Conservation (phyloP, 2,113 vertebrate species). For the Manacus vitellinus region DNA sequence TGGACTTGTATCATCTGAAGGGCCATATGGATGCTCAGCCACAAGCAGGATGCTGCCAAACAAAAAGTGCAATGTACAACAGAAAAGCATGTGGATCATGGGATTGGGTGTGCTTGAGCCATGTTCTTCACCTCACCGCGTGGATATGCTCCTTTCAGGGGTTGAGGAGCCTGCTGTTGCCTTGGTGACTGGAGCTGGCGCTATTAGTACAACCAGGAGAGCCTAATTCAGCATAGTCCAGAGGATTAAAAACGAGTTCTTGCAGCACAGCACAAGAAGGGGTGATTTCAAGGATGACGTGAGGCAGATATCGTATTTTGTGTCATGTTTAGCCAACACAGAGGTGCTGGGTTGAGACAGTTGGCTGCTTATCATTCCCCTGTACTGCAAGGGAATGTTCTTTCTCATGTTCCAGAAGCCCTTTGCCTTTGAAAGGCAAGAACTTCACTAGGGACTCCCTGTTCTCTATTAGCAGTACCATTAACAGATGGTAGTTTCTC, state of each 20-base stretch:
- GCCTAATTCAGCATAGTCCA: not conserved
- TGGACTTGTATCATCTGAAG: not conserved
- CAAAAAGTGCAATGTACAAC: not conserved
- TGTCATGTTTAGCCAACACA: not conserved
- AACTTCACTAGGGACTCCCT: not conserved
- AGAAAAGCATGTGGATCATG: rapidly evolving
- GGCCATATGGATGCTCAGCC: not conserved
- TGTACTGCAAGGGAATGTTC: not conserved
- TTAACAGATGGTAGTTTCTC: not conserved
- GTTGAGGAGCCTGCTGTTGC: not conserved
- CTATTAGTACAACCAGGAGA: not conserved
- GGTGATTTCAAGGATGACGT: not conserved
- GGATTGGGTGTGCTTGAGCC: not conserved
- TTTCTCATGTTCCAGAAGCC: not conserved
- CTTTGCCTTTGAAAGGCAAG: not conserved
- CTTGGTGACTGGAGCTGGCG: not conserved
- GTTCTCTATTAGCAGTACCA: not conserved
- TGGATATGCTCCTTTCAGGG: not conserved
- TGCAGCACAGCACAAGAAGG: rapidly evolving
- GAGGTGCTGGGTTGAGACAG: not conserved
- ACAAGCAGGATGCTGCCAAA: not conserved
- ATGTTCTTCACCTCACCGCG: not conserved
- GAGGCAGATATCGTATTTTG: not conserved
- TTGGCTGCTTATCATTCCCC: not conserved
- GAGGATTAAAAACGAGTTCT: not conserved